Base-by-base conservation (phyloP, 1,140 invertebrate genomes). In the Musca vetustissima region DNA sequence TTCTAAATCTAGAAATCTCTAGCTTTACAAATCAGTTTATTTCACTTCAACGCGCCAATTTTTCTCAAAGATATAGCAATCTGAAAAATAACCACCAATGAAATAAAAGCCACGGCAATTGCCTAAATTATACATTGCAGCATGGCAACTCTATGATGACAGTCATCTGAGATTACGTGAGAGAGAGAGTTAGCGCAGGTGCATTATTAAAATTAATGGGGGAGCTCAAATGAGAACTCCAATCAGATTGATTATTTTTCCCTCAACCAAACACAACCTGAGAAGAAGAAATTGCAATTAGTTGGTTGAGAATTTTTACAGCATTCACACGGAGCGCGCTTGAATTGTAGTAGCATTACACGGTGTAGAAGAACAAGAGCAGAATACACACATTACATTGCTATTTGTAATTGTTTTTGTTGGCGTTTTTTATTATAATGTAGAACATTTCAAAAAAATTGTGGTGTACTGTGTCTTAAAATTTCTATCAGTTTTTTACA, bases 241-340 rank as follows among this genome's bases (percentile, higher is more conserved):
- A 21, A 61, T 36, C 36, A 19, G 57, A 61, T 61, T 61, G 57
- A 61, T 61, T 61, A 43, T 61, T 61, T n/a, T n/a, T n/a, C n/a
- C n/a, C n/a, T n/a, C n/a, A n/a, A n/a, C 57, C 57, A 28, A 43
- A 61, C 57, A 61, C 28, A 19, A n/a, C n/a, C n/a, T n/a, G n/a
- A n/a, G n/a, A n/a, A n/a, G n/a, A n/a, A n/a, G 28, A 28, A 61
- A 36, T 61, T 61, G 28, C 57, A 61, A 61, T 61, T 61, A 61
- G 57, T 61, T 61, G 57, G 57, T 61, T 36, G 57, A 61, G 36
- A 36, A 61, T 43, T 61, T 61, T 61, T 36, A 61, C 57, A 61
- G 57, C 57, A 61, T 61, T 61, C 25, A 61, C 28, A 61, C 36
- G 28, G 57, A 61, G 36, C 57, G 57, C 57, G 57, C 28, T 36